Conservation (phyloP, 30 jellyfish, hydroid and myxozoan species). For the Aurelia coerulea region DNA sequence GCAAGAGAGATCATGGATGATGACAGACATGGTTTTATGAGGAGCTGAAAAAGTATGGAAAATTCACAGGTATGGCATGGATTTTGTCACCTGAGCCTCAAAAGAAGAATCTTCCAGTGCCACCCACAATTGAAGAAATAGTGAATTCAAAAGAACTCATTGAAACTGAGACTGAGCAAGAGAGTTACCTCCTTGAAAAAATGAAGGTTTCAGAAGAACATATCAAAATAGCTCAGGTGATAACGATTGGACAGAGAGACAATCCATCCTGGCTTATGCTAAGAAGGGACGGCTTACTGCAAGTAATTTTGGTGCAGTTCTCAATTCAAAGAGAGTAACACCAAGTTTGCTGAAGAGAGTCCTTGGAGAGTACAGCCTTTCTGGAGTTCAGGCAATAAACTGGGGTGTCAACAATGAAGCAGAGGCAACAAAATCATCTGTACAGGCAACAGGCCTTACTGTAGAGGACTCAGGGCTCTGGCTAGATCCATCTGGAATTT, state of each 20-base stretch:
- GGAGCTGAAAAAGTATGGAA: not conserved
- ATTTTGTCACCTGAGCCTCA: slow-evolving; percentile 28
- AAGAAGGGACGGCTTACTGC: slow-evolving; percentile 47
- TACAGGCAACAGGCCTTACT: not conserved
- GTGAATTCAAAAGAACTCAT: not conserved
- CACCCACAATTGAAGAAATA: not conserved
- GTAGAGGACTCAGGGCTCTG: slow-evolving; percentile 1
- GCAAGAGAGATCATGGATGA: slow-evolving; percentile 10
- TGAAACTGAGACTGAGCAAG: not conserved
- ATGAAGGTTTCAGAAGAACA: not conserved
- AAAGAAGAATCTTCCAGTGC: not conserved
- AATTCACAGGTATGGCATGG: slow-evolving; percentile 32
- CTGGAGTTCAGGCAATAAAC: slow-evolving; percentile 22
- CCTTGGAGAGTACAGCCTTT: slow-evolving; percentile 8
- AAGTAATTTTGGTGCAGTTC: slow-evolving; percentile 23
- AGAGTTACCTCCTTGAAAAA: not conserved
- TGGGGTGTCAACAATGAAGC: slow-evolving; percentile 46
- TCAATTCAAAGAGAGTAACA: slow-evolving; percentile 23
- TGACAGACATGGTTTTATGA: not conserved
- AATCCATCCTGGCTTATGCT: slow-evolving; percentile 32
- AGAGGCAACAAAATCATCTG: slow-evolving; percentile 27
- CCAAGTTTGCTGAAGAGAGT: slow-evolving; percentile 5
- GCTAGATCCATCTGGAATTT: slow-evolving; percentile 14
- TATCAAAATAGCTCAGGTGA: not conserved
- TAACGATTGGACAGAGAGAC: slow-evolving; percentile 37